These are phyloP conservation scores for Pachycephala philippinensis DNA, from an alignment of 2,113 vertebrate species.

Conservation along the genomic window DNA sequence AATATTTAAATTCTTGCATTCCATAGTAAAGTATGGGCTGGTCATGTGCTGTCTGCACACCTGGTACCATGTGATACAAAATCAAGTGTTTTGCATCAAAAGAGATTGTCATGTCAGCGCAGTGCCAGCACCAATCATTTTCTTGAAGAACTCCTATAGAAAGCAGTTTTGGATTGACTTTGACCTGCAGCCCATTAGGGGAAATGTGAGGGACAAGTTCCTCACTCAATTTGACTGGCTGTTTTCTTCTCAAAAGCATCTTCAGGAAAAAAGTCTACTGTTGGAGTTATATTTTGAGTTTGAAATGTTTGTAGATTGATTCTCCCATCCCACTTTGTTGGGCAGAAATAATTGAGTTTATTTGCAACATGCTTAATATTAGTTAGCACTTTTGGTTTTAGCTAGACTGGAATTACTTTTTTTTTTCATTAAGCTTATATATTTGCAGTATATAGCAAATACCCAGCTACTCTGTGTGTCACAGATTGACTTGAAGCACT, in stretches of 20 bases:
- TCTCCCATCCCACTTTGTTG: not conserved
- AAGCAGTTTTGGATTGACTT: not conserved
- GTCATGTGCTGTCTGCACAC: not conserved
- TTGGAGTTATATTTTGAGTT: not conserved
- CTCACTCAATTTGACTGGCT: not conserved
- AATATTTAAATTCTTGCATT: not conserved
- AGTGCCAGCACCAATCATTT: not conserved
- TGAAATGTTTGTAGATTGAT: not conserved
- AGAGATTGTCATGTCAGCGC: not conserved
- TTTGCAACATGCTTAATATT: not conserved
- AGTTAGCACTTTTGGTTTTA: not conserved
- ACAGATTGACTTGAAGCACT: not conserved
- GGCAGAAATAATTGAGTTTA: not conserved
- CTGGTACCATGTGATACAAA: not conserved
- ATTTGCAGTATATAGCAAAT: not conserved
- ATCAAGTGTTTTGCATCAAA: not conserved
- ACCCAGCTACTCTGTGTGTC: not conserved
- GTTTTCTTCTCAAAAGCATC: not conserved
- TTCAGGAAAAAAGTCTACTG: not conserved
- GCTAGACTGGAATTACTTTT: not conserved
- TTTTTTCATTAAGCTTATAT: not conserved
- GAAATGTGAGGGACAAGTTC: not conserved
- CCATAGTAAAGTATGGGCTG: not conserved
- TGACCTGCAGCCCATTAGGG: not conserved
- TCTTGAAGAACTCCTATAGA: not conserved